Evolutionary conservation across 2,797 vertebrate species (phyloP), one percentile per base, ranked within the genome.

Genomic region (Etheostoma nigrum): DNA sequence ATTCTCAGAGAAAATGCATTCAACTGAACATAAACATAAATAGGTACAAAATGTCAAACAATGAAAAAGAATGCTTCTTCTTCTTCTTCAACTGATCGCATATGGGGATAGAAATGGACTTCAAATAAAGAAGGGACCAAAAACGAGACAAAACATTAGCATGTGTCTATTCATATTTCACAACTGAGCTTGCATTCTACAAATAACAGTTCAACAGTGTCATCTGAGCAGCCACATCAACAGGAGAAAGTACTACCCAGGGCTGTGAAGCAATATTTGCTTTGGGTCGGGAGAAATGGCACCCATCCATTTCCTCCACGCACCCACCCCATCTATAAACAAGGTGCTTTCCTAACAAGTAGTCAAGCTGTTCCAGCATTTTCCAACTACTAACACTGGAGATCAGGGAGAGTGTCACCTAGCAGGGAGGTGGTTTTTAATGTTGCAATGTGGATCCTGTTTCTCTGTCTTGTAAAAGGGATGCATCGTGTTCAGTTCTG

Each of bases 201-300:
- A 76, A 74, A 71, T n/a, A 75, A 36, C 58, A 63, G 71, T 33
- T 59, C 36, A 64, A 69, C 16, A 45, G 42, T 54, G 63, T 66
- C 48, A 81, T 51, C 12, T 65, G 40, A 67, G 72, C 60, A 55
- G 67, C 68, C 85, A 86, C 51, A 51, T 89, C 66, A 87, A 62
- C 14, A 33, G 76, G 16, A 67, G 69, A 79, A 85, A 87, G 77
- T 64, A 78, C 89, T 73, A 89, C 55, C 18, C 8, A 42, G 23
- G 18, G 68, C 86, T 91, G 84, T 84, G 89, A 87, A 89, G 92
- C 81, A 79, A 68, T 87, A 83, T 92, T 89, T 91, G 84, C 79
- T 51, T 45, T 76, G 44, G 63, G 53, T 79, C 74, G 66, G 67
- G 60, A 81, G 66, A 78, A 84, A 66, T 81, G 86, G 72, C 74